Percentiles rank a stretch among this genome's conserved stretches.
Conservation (phyloP, 2,888 invertebrate species). For the Xestia rhomboidea region DNA sequence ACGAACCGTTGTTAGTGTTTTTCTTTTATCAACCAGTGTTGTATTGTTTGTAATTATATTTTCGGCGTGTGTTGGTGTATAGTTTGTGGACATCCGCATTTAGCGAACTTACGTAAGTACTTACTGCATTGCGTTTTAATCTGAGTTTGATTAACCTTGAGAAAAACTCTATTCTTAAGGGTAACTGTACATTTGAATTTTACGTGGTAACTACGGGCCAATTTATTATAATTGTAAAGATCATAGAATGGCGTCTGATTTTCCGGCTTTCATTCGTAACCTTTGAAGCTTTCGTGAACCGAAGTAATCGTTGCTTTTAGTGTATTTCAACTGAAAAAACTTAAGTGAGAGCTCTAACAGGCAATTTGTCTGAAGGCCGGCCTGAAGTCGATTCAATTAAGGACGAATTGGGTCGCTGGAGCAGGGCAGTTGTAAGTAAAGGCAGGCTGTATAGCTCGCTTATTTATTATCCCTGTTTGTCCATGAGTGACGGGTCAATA, state of each 20-base stretch:
- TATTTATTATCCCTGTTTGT: conserved; percentile 52
- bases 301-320: conserved; percentile 54
- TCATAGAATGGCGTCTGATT: conserved; percentile 28
- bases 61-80: conserved; percentile 75
- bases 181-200: conserved; percentile 22
- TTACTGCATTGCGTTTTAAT: conserved; percentile 87
- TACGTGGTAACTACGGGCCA: conserved; percentile 9
- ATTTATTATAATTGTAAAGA: conserved; percentile 44
- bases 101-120: conserved; percentile 88
- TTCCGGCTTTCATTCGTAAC: conserved; percentile 35
- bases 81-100: conserved; percentile 76
- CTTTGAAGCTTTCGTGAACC: conserved; percentile 47
- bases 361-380: conserved; percentile 66
- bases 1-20: conserved; percentile 65
- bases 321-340: conserved; percentile 58
- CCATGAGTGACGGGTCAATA: conserved; percentile 40
- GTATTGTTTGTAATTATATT: conserved; percentile 69
- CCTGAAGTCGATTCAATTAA: conserved; percentile 70
- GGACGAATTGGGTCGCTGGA: conserved; percentile 70
- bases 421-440: conserved; percentile 63
- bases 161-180: neutral
- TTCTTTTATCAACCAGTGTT: conserved; percentile 68
- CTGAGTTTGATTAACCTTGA: conserved; percentile 58
- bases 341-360: conserved; percentile 61
- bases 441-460: conserved; percentile 40